A percentile compares a stretch with the other conserved stretches of the same genome.
phyloP scores from a whole-genome alignment of 2,113 vertebrate genomes.

The Baryphthengus martii region DNA sequence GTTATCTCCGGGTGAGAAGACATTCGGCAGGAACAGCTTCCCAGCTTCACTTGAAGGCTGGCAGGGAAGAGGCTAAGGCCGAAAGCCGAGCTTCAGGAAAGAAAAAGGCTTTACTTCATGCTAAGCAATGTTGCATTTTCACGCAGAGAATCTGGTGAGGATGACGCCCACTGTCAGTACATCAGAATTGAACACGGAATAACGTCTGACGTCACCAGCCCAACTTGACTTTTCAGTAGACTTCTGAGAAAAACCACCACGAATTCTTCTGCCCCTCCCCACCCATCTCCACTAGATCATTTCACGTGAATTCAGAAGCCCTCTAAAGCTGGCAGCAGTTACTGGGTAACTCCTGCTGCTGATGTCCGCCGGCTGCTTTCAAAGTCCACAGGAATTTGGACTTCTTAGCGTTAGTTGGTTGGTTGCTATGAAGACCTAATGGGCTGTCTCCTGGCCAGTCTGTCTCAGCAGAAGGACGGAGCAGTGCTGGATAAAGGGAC shows the following conservation, averaged over 20 bases:
- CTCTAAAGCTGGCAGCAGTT: not conserved
- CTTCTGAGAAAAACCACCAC: not conserved
- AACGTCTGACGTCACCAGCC: not conserved
- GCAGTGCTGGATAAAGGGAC: not conserved
- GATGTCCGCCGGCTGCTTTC: not conserved
- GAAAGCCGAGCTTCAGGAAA: not conserved
- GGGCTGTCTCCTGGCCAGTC: not conserved
- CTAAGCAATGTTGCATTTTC: not conserved
- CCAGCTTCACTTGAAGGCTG: not conserved
- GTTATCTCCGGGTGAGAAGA: not conserved
- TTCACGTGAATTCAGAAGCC: not conserved
- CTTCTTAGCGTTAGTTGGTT: not conserved
- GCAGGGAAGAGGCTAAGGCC: not conserved
- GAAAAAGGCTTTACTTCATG: not conserved
- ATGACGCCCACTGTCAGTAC: not conserved
- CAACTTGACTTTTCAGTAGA: not conserved
- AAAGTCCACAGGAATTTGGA: not conserved
- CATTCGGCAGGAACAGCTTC: conserved; percentile 4
- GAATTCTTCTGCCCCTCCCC: not conserved
- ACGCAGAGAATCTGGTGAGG: not conserved
- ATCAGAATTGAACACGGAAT: not conserved
- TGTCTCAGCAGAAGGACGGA: not conserved
- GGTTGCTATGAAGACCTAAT: not conserved
- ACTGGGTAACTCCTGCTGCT: not conserved
- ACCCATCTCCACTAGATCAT: not conserved